Evolutionary conservation across 2,797 vertebrate species (phyloP), one percentile per base, ranked within the genome.

Genomic region (Microctenopoma stevenorrisi): DNA sequence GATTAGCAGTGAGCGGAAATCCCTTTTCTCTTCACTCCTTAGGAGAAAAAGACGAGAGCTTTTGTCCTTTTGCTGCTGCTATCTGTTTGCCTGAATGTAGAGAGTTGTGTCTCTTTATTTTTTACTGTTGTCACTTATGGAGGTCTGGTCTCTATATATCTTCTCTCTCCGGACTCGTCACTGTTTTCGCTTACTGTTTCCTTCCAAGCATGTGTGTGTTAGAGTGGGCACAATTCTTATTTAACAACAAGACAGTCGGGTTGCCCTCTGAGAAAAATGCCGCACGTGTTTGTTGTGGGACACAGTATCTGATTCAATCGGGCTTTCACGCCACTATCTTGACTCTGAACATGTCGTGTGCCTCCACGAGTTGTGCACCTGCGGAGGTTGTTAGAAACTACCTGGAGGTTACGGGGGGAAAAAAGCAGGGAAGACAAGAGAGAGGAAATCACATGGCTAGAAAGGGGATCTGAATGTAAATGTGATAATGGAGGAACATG

Each of bases 1-100:
- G 94, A 95, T 95, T 95, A 94, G 92, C 90, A 89, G 86, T 81
- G 81, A 93, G 92, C 92, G 93, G 94, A 95, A 94, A 94, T 94
- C 92, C 89, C 92, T 88, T 92, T 90, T 92, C 83, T 92, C 87
- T 85, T 81, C 84, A 65, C 75, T 85, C 74, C 78, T 81, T 40
- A 43, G 84, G 78, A 85, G 83, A 84, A 82, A 88, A 72, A 84
- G 81, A 88, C 61, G 42, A 53, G 79, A 74, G 70, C 74, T 88
- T 90, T 88, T 91, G 85, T 91, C 78, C 79, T 92, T 86, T 87
- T 85, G 81, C 85, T 85, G 72, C 75, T 82, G 61, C 83, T 82
- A 79, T 89, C 68, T 64, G 77, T 67, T 56, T 65, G 79, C 53
- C 53, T 83, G 37, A 79, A 71, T 82, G 68, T 70, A 53, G 37